Conservation (phyloP, 2,888 invertebrate genomes). For the Dexiosoma caninum region DNA sequence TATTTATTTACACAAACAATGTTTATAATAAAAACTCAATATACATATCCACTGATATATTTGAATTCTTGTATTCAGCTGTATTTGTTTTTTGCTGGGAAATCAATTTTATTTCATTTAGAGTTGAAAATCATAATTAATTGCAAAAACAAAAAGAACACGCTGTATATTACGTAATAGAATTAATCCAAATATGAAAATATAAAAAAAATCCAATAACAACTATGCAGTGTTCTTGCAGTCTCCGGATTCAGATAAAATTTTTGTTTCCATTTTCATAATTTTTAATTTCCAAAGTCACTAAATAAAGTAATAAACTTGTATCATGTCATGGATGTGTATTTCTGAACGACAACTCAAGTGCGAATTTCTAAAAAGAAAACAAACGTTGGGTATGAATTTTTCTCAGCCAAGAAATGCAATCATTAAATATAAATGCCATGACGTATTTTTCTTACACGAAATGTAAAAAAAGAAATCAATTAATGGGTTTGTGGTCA, state of each 20-base stretch:
- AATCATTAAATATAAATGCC: constrained; percentile 21
- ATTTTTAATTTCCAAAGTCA: too few species aligned
- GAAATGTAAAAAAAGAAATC: not conserved
- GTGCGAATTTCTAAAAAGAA: not conserved
- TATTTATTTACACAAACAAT: not conserved
- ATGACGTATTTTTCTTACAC: not conserved
- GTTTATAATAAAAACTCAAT: not conserved
- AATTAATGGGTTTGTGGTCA: constrained; percentile 12
- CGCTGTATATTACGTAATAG: not conserved
- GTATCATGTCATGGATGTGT: not conserved
- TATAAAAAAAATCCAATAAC: not conserved
- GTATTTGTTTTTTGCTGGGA: constrained; percentile 4
- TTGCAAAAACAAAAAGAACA: not conserved
- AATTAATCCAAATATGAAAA: not conserved
- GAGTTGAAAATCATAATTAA: constrained; percentile 29
- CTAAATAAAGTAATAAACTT: too few species aligned
- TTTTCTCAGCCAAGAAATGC: not conserved
- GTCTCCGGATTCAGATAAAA: too few species aligned
- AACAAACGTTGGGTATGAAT: constrained; percentile 5
- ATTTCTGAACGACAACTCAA: not conserved
- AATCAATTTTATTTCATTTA: constrained; percentile 36
- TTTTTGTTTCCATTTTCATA: too few species aligned
- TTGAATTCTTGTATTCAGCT: not conserved
- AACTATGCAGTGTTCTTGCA: too few species aligned
- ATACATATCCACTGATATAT: not conserved